Percentiles rank a stretch among this genome's conserved stretches.
These are phyloP conservation scores for Tetragonula carbonaria DNA, from an alignment of 2,888 invertebrate genomes.

Conservation along the genomic window DNA sequence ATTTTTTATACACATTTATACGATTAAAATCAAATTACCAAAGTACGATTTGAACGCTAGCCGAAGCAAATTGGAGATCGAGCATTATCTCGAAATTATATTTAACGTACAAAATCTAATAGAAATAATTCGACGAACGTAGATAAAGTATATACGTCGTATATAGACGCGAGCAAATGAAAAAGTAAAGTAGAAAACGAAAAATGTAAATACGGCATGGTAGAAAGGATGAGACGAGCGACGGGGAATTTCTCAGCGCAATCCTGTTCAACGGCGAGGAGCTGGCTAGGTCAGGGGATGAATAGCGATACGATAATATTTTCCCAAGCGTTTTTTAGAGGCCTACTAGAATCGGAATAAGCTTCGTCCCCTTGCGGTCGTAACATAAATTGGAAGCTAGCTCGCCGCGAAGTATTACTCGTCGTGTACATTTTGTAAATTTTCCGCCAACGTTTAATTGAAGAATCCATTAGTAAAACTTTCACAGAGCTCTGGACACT, in stretches of 20 bases:
- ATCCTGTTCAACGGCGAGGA: neutral
- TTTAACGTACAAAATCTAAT: neutral
- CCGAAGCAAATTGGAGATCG: fast-evolving
- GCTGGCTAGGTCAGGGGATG: neutral
- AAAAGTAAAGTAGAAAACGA: neutral
- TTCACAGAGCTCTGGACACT: constrained; percentile 3
- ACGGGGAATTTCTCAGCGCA: neutral
- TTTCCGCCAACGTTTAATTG: neutral
- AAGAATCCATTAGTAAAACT: neutral
- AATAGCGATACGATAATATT: constrained; percentile 26
- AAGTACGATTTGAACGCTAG: neutral
- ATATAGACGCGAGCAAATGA: neutral
- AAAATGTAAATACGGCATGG: neutral
- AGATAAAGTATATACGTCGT: neutral
- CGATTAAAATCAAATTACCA: neutral
- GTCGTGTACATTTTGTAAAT: too few relatives aligned
- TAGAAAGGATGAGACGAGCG: neutral
- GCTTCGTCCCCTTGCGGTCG: neutral
- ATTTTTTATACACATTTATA: too few relatives aligned
- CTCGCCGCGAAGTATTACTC: neutral
- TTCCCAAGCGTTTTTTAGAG: constrained; percentile 11
- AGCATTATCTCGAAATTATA: too few relatives aligned
- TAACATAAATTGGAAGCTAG: neutral
- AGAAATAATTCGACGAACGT: neutral
- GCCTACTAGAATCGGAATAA: constrained; percentile 13